Conservation (phyloP, 64 coral and sea anemone genomes). For the Montipora sp. region DNA sequence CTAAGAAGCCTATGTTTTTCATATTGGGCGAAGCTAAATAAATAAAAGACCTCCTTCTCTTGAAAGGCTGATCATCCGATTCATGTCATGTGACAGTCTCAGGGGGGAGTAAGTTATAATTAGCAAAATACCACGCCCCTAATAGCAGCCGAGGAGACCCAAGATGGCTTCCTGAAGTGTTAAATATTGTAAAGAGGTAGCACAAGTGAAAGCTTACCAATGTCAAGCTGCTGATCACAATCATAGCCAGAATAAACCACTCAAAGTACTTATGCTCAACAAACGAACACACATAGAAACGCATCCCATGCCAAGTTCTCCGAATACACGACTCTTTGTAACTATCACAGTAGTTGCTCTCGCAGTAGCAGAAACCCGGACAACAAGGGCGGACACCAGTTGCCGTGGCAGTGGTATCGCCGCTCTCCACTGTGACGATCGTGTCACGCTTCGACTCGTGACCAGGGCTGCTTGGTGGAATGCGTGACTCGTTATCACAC, state of each 20-base stretch:
- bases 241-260: constrained; percentile 92
- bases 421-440: constrained; percentile 90
- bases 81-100: too few relatives aligned
- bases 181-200: background rate
- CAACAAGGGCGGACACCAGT: constrained; percentile 88
- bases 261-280: constrained; percentile 99
- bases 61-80: too few relatives aligned
- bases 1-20: too few relatives aligned
- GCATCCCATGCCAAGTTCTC: constrained; percentile 76
- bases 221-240: constrained; percentile 91
- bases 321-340: constrained; percentile 89
- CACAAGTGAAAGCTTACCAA: constrained; percentile 63
- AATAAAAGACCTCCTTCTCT: too few relatives aligned
- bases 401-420: constrained; percentile 59
- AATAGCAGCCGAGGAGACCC: too few relatives aligned
- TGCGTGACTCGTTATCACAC: constrained; percentile 91
- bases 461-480: constrained; percentile 71
- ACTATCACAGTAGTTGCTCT: constrained; percentile 79
- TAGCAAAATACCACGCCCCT: too few relatives aligned
- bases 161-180: too few relatives aligned
- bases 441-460: constrained; percentile 95
- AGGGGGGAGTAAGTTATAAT: too few relatives aligned
- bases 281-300: constrained; percentile 69
- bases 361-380: constrained; percentile 87
- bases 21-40: too few relatives aligned